Evolutionary conservation across 2,888 invertebrate species (phyloP), one percentile per base, ranked within the genome.

Genomic region (Rhagium mordax): DNA sequence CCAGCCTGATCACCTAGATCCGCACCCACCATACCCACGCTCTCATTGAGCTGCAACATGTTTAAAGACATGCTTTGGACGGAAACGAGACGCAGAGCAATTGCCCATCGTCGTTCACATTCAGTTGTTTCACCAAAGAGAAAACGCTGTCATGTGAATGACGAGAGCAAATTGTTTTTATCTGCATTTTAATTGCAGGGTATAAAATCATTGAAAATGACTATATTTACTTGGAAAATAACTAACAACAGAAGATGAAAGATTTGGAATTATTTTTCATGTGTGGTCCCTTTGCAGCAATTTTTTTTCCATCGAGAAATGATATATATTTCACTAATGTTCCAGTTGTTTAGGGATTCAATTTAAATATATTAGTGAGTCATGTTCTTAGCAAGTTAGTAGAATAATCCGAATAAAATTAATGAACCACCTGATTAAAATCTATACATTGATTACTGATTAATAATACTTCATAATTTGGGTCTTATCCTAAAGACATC

Each of bases 1-100:
- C 83, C 84, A 85, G 84, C 84, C 79, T 84, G 81, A 84, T 85
- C 85, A 86, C 86, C 85, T 85, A 86, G 86, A 86, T 85, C 85
- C 85, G 85, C 87, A 87, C 87, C 87, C 87, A 87, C 86, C 87
- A 86, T 85, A 86, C 86, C 85, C 85, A 85, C 84, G 85, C 84
- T 85, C 85, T 84, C 83, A 81, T 87, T 87, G 88, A 88, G 87
- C 87, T 87, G 84, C 83, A 85, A 83, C 86, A 87, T 86, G 85
- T 83, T 86, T 51, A 53, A 70, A 73, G 76, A 87, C 87, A 86
- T 85, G 86, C 82, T 84, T 85, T 88, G 88, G 88, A 88, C 88
- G 88, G 88, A 88, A 87, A 88, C 82, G 83, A 84, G 79, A 87
- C 88, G 86, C 87, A 87, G 87, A 85, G 83, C 86, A 81, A 81